Evolutionary conservation across 2,888 invertebrate genomes (phyloP), one percentile per base, ranked within the genome.

Genomic region (Aphrophora alni): DNA sequence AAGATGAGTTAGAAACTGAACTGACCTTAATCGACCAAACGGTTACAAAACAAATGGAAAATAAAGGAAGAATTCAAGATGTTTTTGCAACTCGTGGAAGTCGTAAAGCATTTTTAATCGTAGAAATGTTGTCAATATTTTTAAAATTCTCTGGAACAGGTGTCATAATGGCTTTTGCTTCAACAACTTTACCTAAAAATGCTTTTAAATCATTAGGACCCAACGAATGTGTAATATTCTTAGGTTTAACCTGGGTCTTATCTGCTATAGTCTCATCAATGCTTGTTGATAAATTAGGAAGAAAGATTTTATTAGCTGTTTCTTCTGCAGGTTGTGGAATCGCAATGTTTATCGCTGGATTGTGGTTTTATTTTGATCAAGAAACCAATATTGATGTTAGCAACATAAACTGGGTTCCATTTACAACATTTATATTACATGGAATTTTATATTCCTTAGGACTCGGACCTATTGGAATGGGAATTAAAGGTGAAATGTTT

Each of bases 141-240:
- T 91, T 92, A 85, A 93, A 94, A 86, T 89, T 93, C 80, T 92
- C 92, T 85, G 92, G 92, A 1, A 92, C 92, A 82, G 91, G 92
- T 78, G 92, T 92, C 0, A 90, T 92, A 21, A 89, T 92, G 14
- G 91, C 92, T 3, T 92, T 92, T 84, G 90, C 92, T 0, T 91
- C 92, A 80, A 88, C 88, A 0, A 94, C 94, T 85, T 93, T 94
- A 24, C 83, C 83, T 86, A 89, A 89, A 83, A 85, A 87, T 71
- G 86, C 88, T 44, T 88, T 88, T 5, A 89, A 88, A 74, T 88
- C 88, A 38, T 88, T 92, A 28, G 87, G 88, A 81, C 88, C 91
- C 0, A 90, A 91, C 83, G 87, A 91, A 81, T 91, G 91, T 38
- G 91, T 91, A 1, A 91, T 92, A 17, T 89, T 92, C 82, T 88